phyloP scores from a whole-genome alignment of 2,113 vertebrate genomes.

The Conger conger region DNA sequence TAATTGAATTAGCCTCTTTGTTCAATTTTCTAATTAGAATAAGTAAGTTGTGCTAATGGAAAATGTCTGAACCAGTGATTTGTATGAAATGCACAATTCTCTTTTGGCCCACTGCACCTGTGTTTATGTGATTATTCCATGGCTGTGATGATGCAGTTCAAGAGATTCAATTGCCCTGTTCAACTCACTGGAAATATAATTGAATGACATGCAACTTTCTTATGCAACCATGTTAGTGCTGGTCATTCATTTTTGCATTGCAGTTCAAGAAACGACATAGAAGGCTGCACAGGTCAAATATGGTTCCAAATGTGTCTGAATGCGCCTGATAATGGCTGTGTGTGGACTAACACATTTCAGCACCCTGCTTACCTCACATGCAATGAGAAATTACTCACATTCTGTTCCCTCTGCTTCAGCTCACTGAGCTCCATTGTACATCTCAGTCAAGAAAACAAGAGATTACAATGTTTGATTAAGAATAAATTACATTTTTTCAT shows the following conservation, averaged over 20 bases:
- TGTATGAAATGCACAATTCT: neutral
- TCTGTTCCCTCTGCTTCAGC: slow-evolving; percentile 13
- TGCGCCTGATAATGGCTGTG: neutral
- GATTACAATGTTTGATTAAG: neutral
- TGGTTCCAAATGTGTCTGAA: neutral
- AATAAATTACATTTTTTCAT: neutral
- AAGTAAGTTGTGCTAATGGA: too few relatives aligned
- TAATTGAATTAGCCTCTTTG: too few relatives aligned
- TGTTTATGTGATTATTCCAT: neutral
- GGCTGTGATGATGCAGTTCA: neutral
- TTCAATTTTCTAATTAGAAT: too few relatives aligned
- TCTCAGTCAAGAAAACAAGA: neutral
- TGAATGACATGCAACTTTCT: neutral
- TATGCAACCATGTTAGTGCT: neutral
- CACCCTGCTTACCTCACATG: slow-evolving; percentile 1
- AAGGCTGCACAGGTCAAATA: slow-evolving; percentile 5
- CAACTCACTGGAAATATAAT: neutral
- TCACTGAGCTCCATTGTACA: slow-evolving; percentile 17
- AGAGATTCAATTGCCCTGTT: neutral
- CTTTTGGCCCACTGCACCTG: neutral
- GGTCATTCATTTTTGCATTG: neutral
- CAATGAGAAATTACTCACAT: slow-evolving; percentile 24
- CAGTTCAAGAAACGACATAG: neutral
- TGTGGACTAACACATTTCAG: neutral
- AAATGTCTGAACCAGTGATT: neutral